Conservation (phyloP, 2,888 invertebrate genomes). For the Thymelicus sylvestris region DNA sequence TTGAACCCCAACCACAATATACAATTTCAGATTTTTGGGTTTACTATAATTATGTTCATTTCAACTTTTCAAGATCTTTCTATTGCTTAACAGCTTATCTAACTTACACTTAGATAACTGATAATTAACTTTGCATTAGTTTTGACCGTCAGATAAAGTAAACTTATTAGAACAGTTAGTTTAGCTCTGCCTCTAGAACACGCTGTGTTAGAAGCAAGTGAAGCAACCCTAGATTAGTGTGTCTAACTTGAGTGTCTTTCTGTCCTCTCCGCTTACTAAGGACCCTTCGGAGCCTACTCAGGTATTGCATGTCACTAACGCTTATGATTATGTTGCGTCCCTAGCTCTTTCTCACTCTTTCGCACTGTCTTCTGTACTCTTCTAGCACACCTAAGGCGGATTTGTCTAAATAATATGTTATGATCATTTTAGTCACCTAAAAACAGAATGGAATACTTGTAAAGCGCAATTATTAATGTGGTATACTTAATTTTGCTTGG, state of each 20-base stretch:
- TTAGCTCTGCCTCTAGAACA: neutral
- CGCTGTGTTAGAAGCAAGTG: neutral
- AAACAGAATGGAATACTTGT: no score
- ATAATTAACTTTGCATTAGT: neutral
- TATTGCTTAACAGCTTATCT: no score
- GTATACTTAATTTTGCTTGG: no score
- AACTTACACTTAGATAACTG: neutral
- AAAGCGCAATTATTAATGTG: no score
- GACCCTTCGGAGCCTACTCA: slow-evolving; percentile 74
- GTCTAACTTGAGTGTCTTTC: slow-evolving; percentile 53
- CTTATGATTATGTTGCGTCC: slow-evolving; percentile 20
- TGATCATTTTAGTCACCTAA: no score
- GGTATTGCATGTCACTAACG: slow-evolving; percentile 64
- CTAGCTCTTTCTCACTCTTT: slow-evolving; percentile 1
- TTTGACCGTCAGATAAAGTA: no score
- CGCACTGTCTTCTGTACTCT: neutral
- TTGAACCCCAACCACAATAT: no score
- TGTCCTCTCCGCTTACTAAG: slow-evolving; percentile 76
- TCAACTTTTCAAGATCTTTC: no score
- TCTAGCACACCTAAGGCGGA: no score
- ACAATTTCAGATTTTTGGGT: no score
- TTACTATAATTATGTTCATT: no score
- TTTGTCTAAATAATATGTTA: no score
- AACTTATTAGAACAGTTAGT: neutral
- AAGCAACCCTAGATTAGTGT: slow-evolving; percentile 26